Base-by-base conservation (phyloP, 2,888 invertebrate species). In the Volucella inflata region DNA sequence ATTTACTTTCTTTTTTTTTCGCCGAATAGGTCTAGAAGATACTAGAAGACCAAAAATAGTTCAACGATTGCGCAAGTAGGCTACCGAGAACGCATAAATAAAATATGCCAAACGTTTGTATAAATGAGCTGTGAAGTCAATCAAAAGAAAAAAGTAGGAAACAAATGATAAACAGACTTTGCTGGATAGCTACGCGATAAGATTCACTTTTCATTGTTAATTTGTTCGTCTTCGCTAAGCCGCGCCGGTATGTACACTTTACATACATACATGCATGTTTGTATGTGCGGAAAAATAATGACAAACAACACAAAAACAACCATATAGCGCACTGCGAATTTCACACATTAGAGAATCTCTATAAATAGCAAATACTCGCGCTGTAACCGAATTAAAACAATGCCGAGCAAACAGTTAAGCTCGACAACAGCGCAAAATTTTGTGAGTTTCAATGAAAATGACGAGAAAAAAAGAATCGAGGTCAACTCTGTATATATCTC, bases 341-440 rank as follows among this genome's bases (percentile, higher is more conserved):
- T 42, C 30, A 68, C 77, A 62, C 44, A 77, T 85, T 85, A 85
- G 67, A 77, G 72, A 77, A 81, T 81, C 68, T 76, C 81, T 85
- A 85, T 72, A 76, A 77, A 85, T 85, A 85, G 72, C 62, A 10
- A 62, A 21, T 75, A 51, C 65, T 74, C 16, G 57, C n/a, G 55
- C 38, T 21, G 59, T 55, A 57, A 62, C 44, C 46, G 50, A 48
- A 65, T 46, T 30, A 48, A 72, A 84, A 65, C 50, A 70, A 70
- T 57, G 40, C 71, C 30, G 36, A 71, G 12, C 67, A 42, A 77
- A 55, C 48, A 42, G n/a, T 44, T 36, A 6, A 60, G 65, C 50
- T 17, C 59, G 21, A 44, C 17, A 11, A 38, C 36, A 44, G 46
- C 30, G 40, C 40, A 75, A 17, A 64, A 46, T 64, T 17, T 59